Evolutionary conservation across 2,888 invertebrate genomes (phyloP), one percentile per base, ranked within the genome.

Genomic region (Mongoloraphidia duomilia): DNA sequence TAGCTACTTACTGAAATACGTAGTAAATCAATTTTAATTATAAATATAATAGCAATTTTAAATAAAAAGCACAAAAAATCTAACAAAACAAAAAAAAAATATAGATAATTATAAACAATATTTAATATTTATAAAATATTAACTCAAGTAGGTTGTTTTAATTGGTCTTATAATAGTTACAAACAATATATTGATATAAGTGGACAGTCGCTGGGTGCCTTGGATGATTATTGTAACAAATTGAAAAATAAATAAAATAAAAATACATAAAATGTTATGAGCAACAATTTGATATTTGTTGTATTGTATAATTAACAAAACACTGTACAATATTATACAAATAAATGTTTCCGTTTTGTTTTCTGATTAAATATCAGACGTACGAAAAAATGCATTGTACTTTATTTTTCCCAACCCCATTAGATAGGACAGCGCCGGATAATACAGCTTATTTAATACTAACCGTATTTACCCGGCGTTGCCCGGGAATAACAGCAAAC

Each of bases 211-310:
- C 65, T 65, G 61, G 67, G 67, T 67, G 67, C 67, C 67, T 67
- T 67, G 66, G 64, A 65, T 64, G 63, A 66, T 66, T 63, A 63
- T 63, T 63, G 59, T 60, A 58, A 61, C 60, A 63, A 64, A 60
- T 59, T 54, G 52, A 51, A 50, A 54, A 52, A 53, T 54, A 60
- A 60, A 59, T 57, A 57, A 58, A 57, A 60, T 57, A 58, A 61
- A 64, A 64, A 46, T 17, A 46, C 34, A 44, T 14, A 44, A 46
- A 46, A 46, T 17, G 36, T 36, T 36, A 26, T 26, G 26, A 14
- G 36, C 45, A 13, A 45, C 36, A 26, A 40, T 46, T 46, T 46
- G 46, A 46, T 46, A 46, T 44, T 44, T 36, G 13, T 44, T 44
- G 36, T 46, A 35, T 46, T 26, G 33, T 35, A 36, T 44, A 44